These are phyloP conservation scores for Antechinus stuartii DNA, from an alignment of 2,113 vertebrate genomes.

Conservation along the genomic window DNA sequence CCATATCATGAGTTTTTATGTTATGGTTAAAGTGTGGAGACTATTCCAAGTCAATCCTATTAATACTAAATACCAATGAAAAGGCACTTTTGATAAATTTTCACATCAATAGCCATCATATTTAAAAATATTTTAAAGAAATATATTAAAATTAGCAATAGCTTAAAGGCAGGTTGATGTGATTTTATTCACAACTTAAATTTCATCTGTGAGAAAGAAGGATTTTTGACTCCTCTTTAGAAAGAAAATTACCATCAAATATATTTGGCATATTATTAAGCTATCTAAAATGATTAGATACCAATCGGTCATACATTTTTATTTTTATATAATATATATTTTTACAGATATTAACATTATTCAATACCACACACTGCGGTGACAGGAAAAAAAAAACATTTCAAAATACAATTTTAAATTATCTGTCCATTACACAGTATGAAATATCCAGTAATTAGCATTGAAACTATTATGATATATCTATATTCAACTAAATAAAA, in stretches of 20 bases:
- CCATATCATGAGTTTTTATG: constrained; percentile 72
- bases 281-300: constrained; percentile 79
- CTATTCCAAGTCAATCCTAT: constrained; percentile 73
- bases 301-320: constrained; percentile 76
- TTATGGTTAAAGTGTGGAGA: constrained; percentile 73
- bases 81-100: constrained; percentile 81
- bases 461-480: constrained; percentile 88
- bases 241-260: constrained; percentile 83
- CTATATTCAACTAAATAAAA: constrained; percentile 87
- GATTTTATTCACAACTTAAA: constrained; percentile 86
- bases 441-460: constrained; percentile 89
- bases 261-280: constrained; percentile 77
- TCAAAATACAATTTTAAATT: constrained; percentile 89
- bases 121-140: constrained; percentile 81
- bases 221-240: constrained; percentile 85
- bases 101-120: constrained; percentile 73
- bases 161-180: constrained; percentile 84
- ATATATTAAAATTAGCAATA: constrained; percentile 84
- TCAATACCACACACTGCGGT: constrained; percentile 87
- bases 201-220: constrained; percentile 86
- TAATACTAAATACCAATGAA: constrained; percentile 79
- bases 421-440: constrained; percentile 87
- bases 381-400: constrained; percentile 88
- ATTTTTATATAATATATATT: constrained; percentile 87
- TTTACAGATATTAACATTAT: constrained; percentile 90